Evolutionary conservation across 2,888 invertebrate species (phyloP), one percentile per base, ranked within the genome.

Genomic region (Drosophila meridionalis): DNA sequence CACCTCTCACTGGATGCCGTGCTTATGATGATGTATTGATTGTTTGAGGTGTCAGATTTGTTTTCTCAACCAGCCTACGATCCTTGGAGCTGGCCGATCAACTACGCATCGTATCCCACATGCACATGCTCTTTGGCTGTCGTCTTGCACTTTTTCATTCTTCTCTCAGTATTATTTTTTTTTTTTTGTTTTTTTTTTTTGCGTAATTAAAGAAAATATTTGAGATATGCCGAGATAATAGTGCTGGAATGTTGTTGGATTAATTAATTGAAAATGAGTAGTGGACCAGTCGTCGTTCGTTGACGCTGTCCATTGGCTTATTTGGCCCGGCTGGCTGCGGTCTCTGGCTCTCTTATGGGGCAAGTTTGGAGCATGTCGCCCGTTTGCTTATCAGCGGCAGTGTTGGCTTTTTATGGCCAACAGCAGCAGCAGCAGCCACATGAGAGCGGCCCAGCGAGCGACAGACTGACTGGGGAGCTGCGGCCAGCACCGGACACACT

Each of bases 131-230:
- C 60, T 55, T 63, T 40, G 56, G 28, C 56, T 64, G 69, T 62
- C 71, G 63, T 48, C 61, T 64, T 67, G 68, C 58, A 42, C 64
- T 70, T 66, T 58, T 58, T 45, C 58, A 45, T 45, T 58, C 20
- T 26, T 40, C 6, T 32, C 8, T 7, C 42, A n/a, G 34, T 20
- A 20, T 20, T 20, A 20, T 20, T 20, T 20, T 20, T 38, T 38
- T 38, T 26, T 5, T 8, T 45, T 53, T 48, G 26, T 53, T 57
- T 57, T 43, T 12, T 7, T 57, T 45, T 69, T 79, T 83, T 84
- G 87, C 84, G 90, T 87, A 87, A 87, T 87, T 87, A 87, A 87
- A 89, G 87, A 87, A 87, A 87, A 87, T 87, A 87, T 87, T 87
- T 83, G 90, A 87, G 87, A 87, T 87, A 87, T 80, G 90, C 87